Evolutionary conservation across 1,140 invertebrate species (phyloP).

Genomic region (Drosophila tristis): DNA sequence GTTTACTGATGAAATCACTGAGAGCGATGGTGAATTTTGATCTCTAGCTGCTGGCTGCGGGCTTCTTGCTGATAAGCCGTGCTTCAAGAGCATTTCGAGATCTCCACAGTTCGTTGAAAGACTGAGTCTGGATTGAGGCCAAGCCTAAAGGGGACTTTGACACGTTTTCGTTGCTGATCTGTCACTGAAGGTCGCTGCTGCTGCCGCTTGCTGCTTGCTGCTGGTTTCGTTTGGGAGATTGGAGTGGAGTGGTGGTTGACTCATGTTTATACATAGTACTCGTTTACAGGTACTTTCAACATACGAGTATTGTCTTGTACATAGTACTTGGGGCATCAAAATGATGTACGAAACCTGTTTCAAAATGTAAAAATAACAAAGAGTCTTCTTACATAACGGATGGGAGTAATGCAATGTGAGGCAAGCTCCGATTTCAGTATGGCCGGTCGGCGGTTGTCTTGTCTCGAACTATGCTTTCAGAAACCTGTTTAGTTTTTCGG

Average conservation of each 20-base stretch:
- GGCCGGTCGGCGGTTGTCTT: constrained; percentile 36
- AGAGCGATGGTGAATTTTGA: constrained; percentile 13
- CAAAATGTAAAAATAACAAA: constrained; percentile 46
- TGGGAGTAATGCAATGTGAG: constrained; percentile 30
- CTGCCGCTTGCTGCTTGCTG: constrained; percentile 7
- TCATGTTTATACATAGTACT: constrained; percentile 38
- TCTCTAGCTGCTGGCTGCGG: constrained; percentile 2
- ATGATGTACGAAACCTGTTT: constrained; percentile 42
- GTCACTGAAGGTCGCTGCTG: constrained; percentile 27
- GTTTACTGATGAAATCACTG: constrained; percentile 49
- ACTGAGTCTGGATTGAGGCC: constrained; percentile 35
- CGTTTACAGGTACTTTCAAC: constrained; percentile 41
- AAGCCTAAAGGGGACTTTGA: constrained; percentile 41
- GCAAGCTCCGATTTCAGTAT: constrained; percentile 45
- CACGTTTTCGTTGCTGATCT: constrained; percentile 39
- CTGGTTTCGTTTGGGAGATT: background rate
- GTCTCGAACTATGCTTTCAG: constrained; percentile 30
- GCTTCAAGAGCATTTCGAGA: constrained; percentile 12
- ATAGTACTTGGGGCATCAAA: constrained; percentile 20
- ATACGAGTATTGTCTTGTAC: constrained; percentile 10
- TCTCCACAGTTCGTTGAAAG: constrained; percentile 12
- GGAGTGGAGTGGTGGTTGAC: constrained; percentile 11
- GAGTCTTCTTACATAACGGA: constrained; percentile 45
- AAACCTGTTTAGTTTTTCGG: constrained; percentile 44
- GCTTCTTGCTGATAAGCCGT: constrained; percentile 23